A percentile compares a stretch with the other conserved stretches of the same genome.
Conservation (phyloP, 2,888 invertebrate genomes). For the Stratiomys singularior region DNA sequence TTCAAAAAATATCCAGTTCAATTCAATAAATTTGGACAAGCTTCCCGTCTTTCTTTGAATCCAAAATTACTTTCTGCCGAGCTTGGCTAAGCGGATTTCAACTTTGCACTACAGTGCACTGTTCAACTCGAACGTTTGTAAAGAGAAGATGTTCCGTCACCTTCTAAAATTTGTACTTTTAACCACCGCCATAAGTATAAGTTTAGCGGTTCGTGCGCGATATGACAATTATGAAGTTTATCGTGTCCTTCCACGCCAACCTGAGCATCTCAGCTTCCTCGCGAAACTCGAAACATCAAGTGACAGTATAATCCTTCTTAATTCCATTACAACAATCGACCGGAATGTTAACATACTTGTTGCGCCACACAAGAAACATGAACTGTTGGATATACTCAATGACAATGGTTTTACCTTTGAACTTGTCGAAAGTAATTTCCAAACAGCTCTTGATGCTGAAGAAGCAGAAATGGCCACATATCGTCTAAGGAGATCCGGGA, state of each 20-base stretch:
- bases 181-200: conserved; percentile 58
- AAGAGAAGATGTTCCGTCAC: conserved; percentile 28
- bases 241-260: conserved; percentile 60
- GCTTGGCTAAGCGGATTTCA: no score
- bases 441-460: conserved; percentile 40
- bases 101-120: no score
- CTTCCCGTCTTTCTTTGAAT: no score
- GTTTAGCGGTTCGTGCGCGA: conserved; percentile 50
- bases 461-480: not conserved
- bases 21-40: no score
- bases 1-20: no score
- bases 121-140: not conserved
- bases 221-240: conserved; percentile 63
- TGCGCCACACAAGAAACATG: conserved; percentile 47
- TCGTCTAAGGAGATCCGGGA: not conserved
- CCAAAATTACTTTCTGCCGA: no score
- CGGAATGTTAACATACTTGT: conserved; percentile 43
- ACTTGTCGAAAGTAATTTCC: conserved; percentile 45
- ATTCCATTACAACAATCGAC: not conserved
- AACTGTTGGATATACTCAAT: conserved; percentile 41
- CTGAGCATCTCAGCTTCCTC: conserved; percentile 61
- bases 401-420: conserved; percentile 37
- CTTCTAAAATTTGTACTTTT: not conserved
- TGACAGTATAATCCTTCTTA: conserved; percentile 49
- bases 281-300: conserved; percentile 53